Evolutionary conservation across 2,888 invertebrate genomes (phyloP).

Genomic region (Hybos culiciformis): DNA sequence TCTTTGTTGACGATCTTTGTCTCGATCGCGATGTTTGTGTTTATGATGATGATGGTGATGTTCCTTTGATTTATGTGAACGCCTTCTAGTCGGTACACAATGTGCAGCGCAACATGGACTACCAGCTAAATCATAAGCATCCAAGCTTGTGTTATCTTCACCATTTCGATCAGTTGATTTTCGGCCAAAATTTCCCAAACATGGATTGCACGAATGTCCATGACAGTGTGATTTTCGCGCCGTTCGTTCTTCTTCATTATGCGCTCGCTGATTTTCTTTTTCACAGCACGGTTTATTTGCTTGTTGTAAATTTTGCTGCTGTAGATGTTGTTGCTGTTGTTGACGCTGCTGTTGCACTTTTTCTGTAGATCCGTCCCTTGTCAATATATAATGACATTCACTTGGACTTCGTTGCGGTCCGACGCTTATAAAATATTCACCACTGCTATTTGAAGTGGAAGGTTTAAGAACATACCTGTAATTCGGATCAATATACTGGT

Average conservation of each 20-base stretch:
- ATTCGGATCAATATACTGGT: slow-evolving; percentile 57
- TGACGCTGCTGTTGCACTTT: slow-evolving; percentile 10
- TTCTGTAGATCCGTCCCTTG: slow-evolving; percentile 40
- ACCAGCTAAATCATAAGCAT: slow-evolving; percentile 75
- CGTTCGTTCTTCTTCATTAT: slow-evolving; percentile 18
- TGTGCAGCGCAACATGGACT: slow-evolving; percentile 77
- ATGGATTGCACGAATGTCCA: slow-evolving; percentile 54
- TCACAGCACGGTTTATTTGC: no score
- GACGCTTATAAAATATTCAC: slow-evolving; percentile 57
- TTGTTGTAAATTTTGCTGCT: slow-evolving; percentile 16
- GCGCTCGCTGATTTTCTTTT: no score
- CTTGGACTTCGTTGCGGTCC: slow-evolving; percentile 48
- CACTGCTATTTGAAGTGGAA: slow-evolving; percentile 46
- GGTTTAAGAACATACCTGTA: slow-evolving; percentile 60
- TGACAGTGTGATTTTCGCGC: slow-evolving; percentile 30
- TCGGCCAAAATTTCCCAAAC: slow-evolving; percentile 44
- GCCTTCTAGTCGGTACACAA: slow-evolving; percentile 55
- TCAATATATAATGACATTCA: slow-evolving; percentile 56
- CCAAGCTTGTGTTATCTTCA: slow-evolving; percentile 59
- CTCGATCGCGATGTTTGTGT: slow-evolving; percentile 42
- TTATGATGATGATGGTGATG: slow-evolving; percentile 42
- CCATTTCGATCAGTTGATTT: slow-evolving; percentile 35
- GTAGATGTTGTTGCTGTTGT: slow-evolving; percentile 9
- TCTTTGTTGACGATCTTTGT: slow-evolving; percentile 25
- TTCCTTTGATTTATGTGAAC: slow-evolving; percentile 45